Base-by-base conservation (phyloP, 2,888 invertebrate genomes). In the Cryptocephalus primarius region DNA sequence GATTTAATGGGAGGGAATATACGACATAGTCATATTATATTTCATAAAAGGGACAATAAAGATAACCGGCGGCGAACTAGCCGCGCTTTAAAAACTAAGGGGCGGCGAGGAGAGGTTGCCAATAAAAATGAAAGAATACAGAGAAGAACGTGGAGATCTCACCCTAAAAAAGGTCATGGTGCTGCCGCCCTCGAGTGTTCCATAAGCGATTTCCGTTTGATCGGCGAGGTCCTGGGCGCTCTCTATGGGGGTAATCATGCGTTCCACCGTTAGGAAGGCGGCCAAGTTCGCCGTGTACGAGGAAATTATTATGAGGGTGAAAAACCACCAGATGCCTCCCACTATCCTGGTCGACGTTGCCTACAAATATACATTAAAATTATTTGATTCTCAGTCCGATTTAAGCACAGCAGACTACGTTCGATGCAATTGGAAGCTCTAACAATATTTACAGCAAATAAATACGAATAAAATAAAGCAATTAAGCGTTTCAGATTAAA, bases 281-380 rank as follows among this genome's bases (percentile, higher is more conserved):
- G 97, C 97, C 62, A 99, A 74, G 73, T 95, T 95, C 10, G 97
- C 97, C 6, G 97, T 99, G 74, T 97, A 97, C 8, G 97, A 96
- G 0, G 95, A 94, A 51, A 97, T 90, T 67, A 97, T 94, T 68
- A 99, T 97, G 38, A 99, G 78, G 0, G 96, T 97, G 73, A 99
- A 99, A 74, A 99, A 97, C 95, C 97, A 99, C 97, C 97, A 99
- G 60, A 92, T 90, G 1, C 89, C 94, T 9, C 95, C 94, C 8
- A 97, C 94, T 54, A 97, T 90, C 45, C 97, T 76, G 1, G 97
- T 97, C 6, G 90, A 90, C 2, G 89, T 88, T 2, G 90, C 89
- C 89, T 90, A 63, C 44, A 52, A 52, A 33, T 33, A n/a, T n/a
- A 34, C 36, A 36, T 11, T 10, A 13, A 8, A 10, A 9, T 13